Conservation (phyloP, 1,140 invertebrate species). For the Pseudomyrmex sp. region DNA sequence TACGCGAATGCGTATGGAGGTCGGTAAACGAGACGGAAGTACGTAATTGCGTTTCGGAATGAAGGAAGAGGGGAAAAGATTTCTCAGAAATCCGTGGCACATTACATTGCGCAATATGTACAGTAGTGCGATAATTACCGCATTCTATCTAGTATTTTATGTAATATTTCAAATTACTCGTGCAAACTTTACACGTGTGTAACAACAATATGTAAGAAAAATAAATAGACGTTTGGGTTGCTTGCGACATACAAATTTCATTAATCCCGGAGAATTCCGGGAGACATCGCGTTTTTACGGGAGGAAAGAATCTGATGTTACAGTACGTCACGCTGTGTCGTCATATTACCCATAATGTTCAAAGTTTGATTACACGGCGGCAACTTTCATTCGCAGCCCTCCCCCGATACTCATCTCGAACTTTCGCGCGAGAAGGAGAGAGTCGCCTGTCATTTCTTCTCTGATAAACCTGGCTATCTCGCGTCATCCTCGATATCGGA, state of each 20-base stretch:
- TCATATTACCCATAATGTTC: slow-evolving; percentile 33
- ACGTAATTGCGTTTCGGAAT: background rate
- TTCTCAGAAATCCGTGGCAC: background rate
- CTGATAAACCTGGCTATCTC: too few relatives aligned
- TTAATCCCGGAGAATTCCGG: background rate
- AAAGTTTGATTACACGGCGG: slow-evolving; percentile 44
- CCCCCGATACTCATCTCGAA: background rate
- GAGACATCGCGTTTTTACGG: background rate
- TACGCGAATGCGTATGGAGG: background rate
- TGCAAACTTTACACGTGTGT: background rate
- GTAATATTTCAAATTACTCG: too few relatives aligned
- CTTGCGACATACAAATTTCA: too few relatives aligned
- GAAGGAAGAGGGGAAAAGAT: too few relatives aligned
- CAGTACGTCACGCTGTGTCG: slow-evolving; percentile 6
- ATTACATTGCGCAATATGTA: background rate
- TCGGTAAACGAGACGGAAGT: background rate
- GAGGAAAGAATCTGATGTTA: too few relatives aligned
- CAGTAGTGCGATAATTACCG: background rate
- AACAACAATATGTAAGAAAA: background rate
- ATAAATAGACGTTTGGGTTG: too few relatives aligned
- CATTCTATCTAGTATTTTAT: too few relatives aligned
- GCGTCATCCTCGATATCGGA: too few relatives aligned
- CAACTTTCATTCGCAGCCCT: background rate
- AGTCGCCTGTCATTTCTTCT: background rate
- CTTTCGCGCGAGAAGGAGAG: background rate